Conservation (phyloP, 2,797 vertebrate species). For the Naso thynnoides region DNA sequence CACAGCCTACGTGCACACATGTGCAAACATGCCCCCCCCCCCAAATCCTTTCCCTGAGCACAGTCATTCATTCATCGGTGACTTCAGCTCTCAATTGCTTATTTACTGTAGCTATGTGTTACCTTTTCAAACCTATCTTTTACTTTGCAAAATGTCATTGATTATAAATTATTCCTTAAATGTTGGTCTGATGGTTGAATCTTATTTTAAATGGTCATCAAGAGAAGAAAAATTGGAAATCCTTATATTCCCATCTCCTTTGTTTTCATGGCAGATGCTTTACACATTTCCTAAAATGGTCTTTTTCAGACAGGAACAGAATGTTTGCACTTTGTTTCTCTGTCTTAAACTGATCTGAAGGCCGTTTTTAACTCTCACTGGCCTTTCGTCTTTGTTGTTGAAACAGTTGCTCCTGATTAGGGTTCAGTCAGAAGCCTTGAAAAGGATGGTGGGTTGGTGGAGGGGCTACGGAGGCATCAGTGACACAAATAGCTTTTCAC, state of each 20-base stretch:
- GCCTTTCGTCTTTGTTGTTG: constrained; percentile 78
- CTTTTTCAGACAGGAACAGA: constrained; percentile 39
- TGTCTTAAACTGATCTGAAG: constrained; percentile 51
- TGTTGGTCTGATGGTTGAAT: neutral
- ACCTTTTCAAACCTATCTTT: neutral
- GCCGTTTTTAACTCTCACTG: constrained; percentile 68
- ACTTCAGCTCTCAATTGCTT: constrained; percentile 37
- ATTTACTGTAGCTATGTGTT: constrained; percentile 29
- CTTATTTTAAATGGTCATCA: neutral
- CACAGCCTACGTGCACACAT: constrained; percentile 64
- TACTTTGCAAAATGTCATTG: constrained; percentile 28
- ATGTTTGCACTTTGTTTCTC: constrained; percentile 52
- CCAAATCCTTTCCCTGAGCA: constrained; percentile 34
- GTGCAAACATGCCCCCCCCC: constrained; percentile 48
- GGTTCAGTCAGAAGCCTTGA: constrained; percentile 77
- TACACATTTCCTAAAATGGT: constrained; percentile 36
- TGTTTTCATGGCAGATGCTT: constrained; percentile 27
- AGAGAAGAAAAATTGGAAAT: neutral
- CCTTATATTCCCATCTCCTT: neutral
- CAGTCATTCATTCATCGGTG: constrained; percentile 60
- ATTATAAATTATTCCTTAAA: constrained; percentile 18
- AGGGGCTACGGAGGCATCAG: constrained; percentile 78
- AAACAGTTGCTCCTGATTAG: constrained; percentile 88
- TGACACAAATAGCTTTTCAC: constrained; percentile 85
- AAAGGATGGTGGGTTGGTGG: constrained; percentile 69